phyloP scores from a whole-genome alignment of 1,140 invertebrate genomes.

The Neotoxoptera formosana region DNA sequence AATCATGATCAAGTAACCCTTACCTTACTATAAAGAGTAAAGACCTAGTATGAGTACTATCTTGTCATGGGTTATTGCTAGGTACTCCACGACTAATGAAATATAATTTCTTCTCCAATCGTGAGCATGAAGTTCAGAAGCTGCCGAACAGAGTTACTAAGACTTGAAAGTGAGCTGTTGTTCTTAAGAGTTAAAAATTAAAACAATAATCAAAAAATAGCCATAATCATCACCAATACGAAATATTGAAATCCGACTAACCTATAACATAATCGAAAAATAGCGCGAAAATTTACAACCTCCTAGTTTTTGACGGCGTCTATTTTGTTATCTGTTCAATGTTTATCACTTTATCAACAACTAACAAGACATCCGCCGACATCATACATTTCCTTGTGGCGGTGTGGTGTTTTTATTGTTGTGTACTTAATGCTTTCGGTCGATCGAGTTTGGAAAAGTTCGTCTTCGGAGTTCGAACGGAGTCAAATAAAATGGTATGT shows the following conservation, averaged over 20 bases:
- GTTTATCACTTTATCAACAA: neutral
- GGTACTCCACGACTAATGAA: neutral
- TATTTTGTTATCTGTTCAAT: neutral
- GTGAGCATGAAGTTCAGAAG: no score
- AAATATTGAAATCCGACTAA: neutral
- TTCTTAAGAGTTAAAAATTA: no score
- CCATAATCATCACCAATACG: no score
- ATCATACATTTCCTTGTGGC: neutral
- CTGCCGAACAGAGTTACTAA: no score
- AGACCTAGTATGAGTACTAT: neutral
- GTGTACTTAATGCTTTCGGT: no score
- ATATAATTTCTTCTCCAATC: neutral
- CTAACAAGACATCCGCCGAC: neutral
- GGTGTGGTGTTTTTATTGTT: neutral
- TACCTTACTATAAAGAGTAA: neutral
- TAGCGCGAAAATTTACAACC: constrained; percentile 31
- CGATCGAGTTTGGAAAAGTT: neutral
- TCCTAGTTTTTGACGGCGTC: neutral
- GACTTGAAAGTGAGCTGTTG: no score
- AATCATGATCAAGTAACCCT: neutral
- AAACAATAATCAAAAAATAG: no score
- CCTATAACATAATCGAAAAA: neutral
- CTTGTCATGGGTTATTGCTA: neutral
- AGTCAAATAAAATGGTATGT: neutral
- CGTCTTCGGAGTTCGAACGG: neutral